Percentiles rank a stretch among this genome's conserved stretches.
Conservation (phyloP, 92 coral and sea anemone species). For the Porites rus region DNA sequence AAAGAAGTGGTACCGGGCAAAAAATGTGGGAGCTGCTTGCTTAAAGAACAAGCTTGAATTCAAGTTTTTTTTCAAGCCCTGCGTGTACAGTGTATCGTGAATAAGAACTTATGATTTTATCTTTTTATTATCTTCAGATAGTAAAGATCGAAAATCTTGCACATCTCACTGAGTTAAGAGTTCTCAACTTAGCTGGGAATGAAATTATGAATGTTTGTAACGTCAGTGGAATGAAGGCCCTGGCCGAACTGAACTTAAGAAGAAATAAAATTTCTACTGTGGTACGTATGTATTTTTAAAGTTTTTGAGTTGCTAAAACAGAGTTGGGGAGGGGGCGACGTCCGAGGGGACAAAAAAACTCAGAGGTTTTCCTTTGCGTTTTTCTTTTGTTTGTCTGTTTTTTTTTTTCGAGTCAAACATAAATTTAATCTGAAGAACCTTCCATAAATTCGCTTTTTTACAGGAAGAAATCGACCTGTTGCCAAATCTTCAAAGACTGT, state of each 20-base stretch:
- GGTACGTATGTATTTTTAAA: constrained; percentile 55
- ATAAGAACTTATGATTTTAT: too few relatives aligned
- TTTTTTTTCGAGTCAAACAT: background rate
- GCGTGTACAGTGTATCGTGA: too few relatives aligned
- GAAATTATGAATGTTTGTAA: constrained; percentile 85
- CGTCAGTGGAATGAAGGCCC: constrained; percentile 86
- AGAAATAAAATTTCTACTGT: constrained; percentile 88
- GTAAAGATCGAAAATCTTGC: constrained; percentile 86
- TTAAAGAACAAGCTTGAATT: too few relatives aligned
- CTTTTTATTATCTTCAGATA: constrained; percentile 55
- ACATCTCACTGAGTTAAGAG: constrained; percentile 90
- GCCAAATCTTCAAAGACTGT: constrained; percentile 87
- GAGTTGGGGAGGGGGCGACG: background rate
- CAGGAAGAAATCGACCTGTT: constrained; percentile 91
- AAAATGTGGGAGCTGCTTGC: too few relatives aligned
- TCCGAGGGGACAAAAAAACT: too few relatives aligned
- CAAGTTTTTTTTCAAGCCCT: too few relatives aligned
- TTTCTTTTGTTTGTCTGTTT: too few relatives aligned
- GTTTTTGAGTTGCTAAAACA: background rate
- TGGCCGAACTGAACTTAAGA: constrained; percentile 94
- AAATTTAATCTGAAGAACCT: background rate
- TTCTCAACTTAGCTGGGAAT: constrained; percentile 94
- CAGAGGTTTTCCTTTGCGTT: too few relatives aligned
- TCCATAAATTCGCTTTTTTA: background rate
- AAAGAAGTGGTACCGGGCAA: too few relatives aligned